Evolutionary conservation across 2,888 invertebrate genomes (phyloP), one percentile per base, ranked within the genome.

Genomic region (Lepetodrilus schrolli): DNA sequence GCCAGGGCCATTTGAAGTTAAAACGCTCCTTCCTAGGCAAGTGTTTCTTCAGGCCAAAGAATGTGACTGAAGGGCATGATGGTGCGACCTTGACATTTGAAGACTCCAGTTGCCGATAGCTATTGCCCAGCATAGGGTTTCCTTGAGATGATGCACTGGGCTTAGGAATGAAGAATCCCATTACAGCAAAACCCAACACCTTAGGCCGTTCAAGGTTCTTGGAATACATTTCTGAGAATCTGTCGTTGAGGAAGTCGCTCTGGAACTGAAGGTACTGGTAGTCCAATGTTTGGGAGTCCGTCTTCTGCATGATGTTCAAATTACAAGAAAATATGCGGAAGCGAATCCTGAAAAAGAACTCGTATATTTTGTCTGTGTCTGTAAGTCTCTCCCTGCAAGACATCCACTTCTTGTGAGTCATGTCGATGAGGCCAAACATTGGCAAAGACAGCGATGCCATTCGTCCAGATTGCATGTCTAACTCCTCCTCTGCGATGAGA

Each of bases 1-100:
- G 58, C 58, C 58, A 58, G n/a, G 58, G 58, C 58, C 58, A 58
- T 1, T 10, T 26, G 58, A 58, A 58, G n/a, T 34, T 58, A 17
- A 58, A n/a, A 2, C 58, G 26, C 17, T 58, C 58, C 7, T 34
- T 58, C n/a, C 34, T n/a, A 4, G 58, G 58, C 2, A 58, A 17
- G n/a, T 58, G 58, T 17, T 58, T 58, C 21, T 58, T 58, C n/a
- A 58, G 30, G 7, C 58, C 58, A 58, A 23, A 58, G 8, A 58
- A 23, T 58, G 58, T 58, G 17, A 58, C 58, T n/a, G 26, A 26
- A 1, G 58, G 58, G 17, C 17, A 3, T 20, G 17, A n/a, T 21
- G 10, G 5, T 38, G 17, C 48, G 17, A 20, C 48, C 17, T 7
- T 5, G 0, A n/a, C 17, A 13, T 17, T 58, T 30, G 58, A 26